Evolutionary conservation across 2,113 vertebrate species (phyloP), one percentile per base, ranked within the genome.

Genomic region (Mirounga angustirostris): DNA sequence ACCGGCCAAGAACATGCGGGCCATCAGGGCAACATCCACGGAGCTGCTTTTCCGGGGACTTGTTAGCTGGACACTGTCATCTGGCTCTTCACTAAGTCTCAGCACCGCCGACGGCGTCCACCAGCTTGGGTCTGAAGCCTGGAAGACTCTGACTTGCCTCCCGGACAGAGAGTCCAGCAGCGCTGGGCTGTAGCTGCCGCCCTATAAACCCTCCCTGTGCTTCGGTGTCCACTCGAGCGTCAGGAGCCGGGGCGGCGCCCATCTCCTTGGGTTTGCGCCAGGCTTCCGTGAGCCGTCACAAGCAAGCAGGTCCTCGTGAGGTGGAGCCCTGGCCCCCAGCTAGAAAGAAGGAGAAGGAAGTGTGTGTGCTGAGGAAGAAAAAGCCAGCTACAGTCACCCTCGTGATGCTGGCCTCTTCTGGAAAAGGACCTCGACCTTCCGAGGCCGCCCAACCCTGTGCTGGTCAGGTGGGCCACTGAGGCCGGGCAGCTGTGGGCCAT

Each of bases 21-120:
- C 50, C 56, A 30, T 63, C 59, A 7, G 22, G 74, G 43, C 14
- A 9, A 50, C 3, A 7, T 9, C 26, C 2, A 0, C 46, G 2
- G 14, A 71, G 40, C 43, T 0, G 28, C 58, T 30, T 30, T 30
- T 33, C 1, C 0, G 15, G 14, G 50, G 24, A 3, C 18, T 61
- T 11, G 15, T 14, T 11, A 30, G 40, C 9, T 5, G 56, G 63
- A 16, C 1, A 4, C 33, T 26, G 7, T 5, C 2, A 7, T 0
- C 22, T 8, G 50, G 2, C 40, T 6, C 52, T 19, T 24, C 30
- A 1, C 7, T 0, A 0, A 0, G 2, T 2, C 13, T 21, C 24
- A 8, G 3, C 7, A 0, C 1, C 0, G 0, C 2, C 0, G 4
- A 33, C 4, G 0, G 24, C 5, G 2, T 7, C 21, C 36, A 4